Base-by-base conservation (phyloP, 2,113 vertebrate species). In the Chaetodon trifascialis region DNA sequence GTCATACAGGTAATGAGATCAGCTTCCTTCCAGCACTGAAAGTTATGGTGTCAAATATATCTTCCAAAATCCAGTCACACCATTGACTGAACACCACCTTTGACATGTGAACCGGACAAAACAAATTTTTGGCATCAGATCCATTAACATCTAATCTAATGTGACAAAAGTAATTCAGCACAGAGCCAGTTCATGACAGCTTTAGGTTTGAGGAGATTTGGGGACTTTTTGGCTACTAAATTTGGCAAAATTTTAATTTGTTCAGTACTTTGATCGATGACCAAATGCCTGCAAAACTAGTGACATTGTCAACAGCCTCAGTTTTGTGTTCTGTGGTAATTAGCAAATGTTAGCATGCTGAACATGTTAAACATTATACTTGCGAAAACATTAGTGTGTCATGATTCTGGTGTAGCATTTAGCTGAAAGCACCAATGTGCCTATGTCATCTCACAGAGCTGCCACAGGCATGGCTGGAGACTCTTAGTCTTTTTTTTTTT, bases 1-100 rank as follows among this genome's bases (percentile, higher is more conserved):
- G 81, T n/a, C 83, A 86, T 44, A 95, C 96, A 88, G 95, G 96
- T 96, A 90, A 73, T 0, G 0, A 73, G 5, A 52, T 46, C 38
- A 14, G 14, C 46, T 38, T 40, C 46, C 36, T 6, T 8, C 36
- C 23, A 10, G 40, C 30, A n/a, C 40, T 34, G 17, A 52, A 17
- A 42, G 11, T 9, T 40, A 23, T 2, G 25, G 25, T 51, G 23
- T 5, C 42, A 40, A 58, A 54, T 54, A 19, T 34, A 11, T 59
- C 42, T n/a, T 34, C 55, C 38, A 40, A 38, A 36, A 62, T 40
- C 38, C 38, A 40, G 38, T 40, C 38, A 8, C 8, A 8, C 38
- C 5, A 40, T 8, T 40, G 38, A 40, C 2, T 40, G 5, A 7
- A 40, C 38, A 8, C 17, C 8, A 7, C 47, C 9, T 34, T 68